Evolutionary conservation across 2,797 vertebrate species (phyloP).

Genomic region (Scarus forsteni): DNA sequence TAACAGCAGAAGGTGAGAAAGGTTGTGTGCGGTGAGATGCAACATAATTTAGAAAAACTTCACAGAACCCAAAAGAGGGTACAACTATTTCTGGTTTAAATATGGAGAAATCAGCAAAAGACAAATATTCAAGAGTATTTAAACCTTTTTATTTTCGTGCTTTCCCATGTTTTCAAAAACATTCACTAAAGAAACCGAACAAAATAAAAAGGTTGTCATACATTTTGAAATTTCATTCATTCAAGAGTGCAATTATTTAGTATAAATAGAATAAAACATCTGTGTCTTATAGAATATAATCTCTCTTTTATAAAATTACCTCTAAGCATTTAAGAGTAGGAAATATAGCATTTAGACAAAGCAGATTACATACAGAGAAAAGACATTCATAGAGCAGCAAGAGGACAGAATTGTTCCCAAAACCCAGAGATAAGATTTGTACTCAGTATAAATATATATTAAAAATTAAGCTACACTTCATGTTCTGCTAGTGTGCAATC

Average conservation of each 20-base stretch:
- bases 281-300: slow-evolving; percentile 65
- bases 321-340: slow-evolving; percentile 51
- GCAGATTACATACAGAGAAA: slow-evolving; percentile 54
- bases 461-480: slow-evolving; percentile 56
- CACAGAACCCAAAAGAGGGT: too few species aligned
- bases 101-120: slow-evolving; percentile 13
- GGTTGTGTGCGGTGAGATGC: too few species aligned
- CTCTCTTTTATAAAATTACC: slow-evolving; percentile 53
- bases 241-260: slow-evolving; percentile 53
- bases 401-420: slow-evolving; percentile 68
- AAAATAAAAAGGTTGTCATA: slow-evolving; percentile 37
- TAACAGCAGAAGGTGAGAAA: too few species aligned
- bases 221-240: slow-evolving; percentile 52
- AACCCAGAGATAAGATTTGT: slow-evolving; percentile 55
- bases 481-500: slow-evolving; percentile 43
- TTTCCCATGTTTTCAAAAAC: slow-evolving; percentile 52
- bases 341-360: slow-evolving; percentile 62
- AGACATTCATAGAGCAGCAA: slow-evolving; percentile 60
- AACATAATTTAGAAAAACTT: too few species aligned
- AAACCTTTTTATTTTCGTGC: slow-evolving; percentile 61
- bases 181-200: slow-evolving; percentile 52
- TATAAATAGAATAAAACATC: slow-evolving; percentile 78
- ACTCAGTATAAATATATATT: slow-evolving; percentile 64
- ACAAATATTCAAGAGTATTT: slow-evolving; percentile 11
- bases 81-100: too few species aligned